Evolutionary conservation across 2,888 invertebrate species (phyloP), one percentile per base, ranked within the genome.

Genomic region (Exocentrus adspersus): DNA sequence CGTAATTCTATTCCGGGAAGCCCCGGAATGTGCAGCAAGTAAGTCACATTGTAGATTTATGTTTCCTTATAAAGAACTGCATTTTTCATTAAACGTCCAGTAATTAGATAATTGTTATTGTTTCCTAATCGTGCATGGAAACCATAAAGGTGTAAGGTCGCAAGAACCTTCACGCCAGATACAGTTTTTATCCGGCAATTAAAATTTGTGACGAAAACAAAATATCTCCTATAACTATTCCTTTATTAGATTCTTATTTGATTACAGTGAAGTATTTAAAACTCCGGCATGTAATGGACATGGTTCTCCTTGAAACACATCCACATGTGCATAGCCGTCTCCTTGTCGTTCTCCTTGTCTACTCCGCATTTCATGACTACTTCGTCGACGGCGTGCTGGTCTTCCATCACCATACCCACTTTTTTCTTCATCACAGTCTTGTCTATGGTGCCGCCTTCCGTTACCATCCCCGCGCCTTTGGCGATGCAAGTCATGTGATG

Each of bases 401-500:
- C 50, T 1, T 17, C n/a, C 12, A 62, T 30, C n/a, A 19, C 28
- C 3, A 6, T 20, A 2, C 7, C 1, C n/a, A 69, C 21, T 45
- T 54, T 66, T 17, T 57, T 57, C 14, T 30, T 66, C 1, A 69
- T n/a, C 1, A 24, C 14, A 6, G 46, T 42, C 17, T 14, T 62
- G 43, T 60, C 48, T 1, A 69, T 20, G 1, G 12, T 48, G 10
- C 66, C 66, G 43, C 62, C 56, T n/a, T 17, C 41, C 4, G 41
- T 28, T 28, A 56, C 51, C 48, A 61, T 46, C 1, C 56, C 60
- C 0, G 58, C 14, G n/a, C 20, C 48, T 17, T 54, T 58, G 4
- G 61, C 41, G 28, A 69, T 28, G 32, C 67, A 69, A 1, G 61
- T 32, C 42, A 53, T 57, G 24, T 69, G 69, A 17, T 41, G 17